phyloP scores from a whole-genome alignment of 2,113 vertebrate genomes.

The Gobio gobio region DNA sequence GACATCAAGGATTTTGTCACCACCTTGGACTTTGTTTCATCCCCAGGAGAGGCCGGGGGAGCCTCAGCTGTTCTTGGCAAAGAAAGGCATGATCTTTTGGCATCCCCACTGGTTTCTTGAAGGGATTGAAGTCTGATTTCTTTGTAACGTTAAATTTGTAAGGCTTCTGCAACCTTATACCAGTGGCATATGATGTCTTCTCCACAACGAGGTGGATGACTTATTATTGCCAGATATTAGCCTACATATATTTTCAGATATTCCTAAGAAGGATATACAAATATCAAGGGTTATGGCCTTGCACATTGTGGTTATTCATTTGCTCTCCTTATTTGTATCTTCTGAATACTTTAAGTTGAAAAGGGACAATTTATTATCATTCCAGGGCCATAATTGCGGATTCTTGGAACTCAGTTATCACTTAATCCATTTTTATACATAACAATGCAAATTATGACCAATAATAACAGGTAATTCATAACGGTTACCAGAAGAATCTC shows the following conservation, averaged over 20 bases:
- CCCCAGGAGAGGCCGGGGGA: conserved; percentile 41
- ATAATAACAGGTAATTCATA: background rate
- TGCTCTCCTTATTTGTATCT: conserved; percentile 4
- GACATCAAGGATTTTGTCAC: conserved; percentile 38
- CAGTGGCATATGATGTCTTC: conserved; percentile 39
- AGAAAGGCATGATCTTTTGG: conserved; percentile 44
- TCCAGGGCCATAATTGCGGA: background rate
- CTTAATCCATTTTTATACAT: background rate
- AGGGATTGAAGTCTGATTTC: conserved; percentile 43
- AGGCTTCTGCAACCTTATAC: conserved; percentile 47
- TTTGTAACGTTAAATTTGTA: conserved; percentile 40
- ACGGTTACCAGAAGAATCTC: background rate
- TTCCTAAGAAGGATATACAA: conserved; percentile 3
- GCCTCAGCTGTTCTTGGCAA: conserved; percentile 48
- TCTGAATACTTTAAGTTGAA: background rate
- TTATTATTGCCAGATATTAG: conserved; percentile 17
- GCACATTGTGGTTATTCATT: background rate
- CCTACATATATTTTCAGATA: background rate
- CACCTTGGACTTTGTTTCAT: conserved; percentile 44
- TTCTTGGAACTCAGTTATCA: background rate
- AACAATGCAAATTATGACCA: background rate
- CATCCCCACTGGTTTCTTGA: conserved; percentile 28
- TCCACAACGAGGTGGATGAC: background rate
- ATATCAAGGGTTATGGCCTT: conserved; percentile 4
- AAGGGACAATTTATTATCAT: background rate